Evolutionary conservation across 2,113 vertebrate species (phyloP).

Genomic region (Pteruthius melanotis): DNA sequence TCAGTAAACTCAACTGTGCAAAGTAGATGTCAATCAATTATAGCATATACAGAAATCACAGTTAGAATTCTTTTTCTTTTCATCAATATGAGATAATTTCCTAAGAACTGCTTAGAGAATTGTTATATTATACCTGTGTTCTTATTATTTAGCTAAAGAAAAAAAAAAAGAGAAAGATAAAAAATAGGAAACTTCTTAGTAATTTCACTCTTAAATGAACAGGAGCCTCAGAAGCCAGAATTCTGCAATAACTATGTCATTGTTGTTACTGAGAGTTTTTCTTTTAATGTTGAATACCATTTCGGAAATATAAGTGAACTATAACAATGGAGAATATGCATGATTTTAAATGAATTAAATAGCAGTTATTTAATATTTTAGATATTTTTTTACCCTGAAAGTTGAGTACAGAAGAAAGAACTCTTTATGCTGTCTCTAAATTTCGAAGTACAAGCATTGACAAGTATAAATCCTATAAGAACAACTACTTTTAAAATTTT

Average conservation of each 20-base stretch:
- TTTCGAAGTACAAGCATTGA: background rate
- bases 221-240: background rate
- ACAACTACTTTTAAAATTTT: background rate
- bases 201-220: background rate
- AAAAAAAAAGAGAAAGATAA: background rate
- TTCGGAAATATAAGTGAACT: background rate
- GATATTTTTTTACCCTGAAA: background rate
- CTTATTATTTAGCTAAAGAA: background rate
- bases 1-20: background rate
- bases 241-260: background rate
- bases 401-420: background rate
- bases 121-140: background rate
- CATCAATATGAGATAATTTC: background rate
- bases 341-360: background rate
- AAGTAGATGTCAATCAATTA: background rate
- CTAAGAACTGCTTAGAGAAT: background rate
- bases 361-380: background rate
- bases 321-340: background rate
- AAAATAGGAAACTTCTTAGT: background rate
- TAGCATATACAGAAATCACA: background rate
- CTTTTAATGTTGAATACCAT: background rate
- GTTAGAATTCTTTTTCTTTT: background rate
- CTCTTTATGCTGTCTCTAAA: background rate
- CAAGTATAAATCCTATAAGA: background rate
- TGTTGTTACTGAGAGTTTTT: background rate